These are phyloP conservation scores for Eupristina koningsbergeri DNA, from an alignment of 1,140 invertebrate genomes.

Conservation along the genomic window DNA sequence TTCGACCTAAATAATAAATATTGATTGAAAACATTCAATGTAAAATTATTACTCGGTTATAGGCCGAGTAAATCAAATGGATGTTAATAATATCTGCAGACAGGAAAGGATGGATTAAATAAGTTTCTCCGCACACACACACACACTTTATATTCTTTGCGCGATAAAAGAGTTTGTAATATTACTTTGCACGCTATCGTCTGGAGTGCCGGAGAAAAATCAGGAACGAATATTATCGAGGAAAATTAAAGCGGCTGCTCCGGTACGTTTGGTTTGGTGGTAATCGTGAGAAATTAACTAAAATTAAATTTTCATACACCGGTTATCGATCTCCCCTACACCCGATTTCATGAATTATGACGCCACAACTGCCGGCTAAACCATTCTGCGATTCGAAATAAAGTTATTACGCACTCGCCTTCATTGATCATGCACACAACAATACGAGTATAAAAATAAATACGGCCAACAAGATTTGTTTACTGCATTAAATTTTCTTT, in stretches of 20 bases:
- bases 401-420: not conserved
- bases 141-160: no score
- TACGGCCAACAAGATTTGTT: not conserved
- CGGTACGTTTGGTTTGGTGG: not conserved
- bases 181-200: not conserved
- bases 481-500: not conserved
- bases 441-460: not conserved
- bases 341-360: not conserved
- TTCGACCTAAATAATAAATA: not conserved
- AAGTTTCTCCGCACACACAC: no score
- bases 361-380: not conserved
- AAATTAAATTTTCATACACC: not conserved
- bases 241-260: not conserved
- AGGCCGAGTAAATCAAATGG: not conserved
- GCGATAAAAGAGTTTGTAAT: no score
- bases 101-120: not conserved
- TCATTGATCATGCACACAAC: not conserved
- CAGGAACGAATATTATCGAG: no score
- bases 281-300: not conserved
- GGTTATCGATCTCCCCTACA: not conserved
- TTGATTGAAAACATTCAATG: not conserved
- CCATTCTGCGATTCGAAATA: not conserved
- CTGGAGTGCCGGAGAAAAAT: not conserved
- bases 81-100: not conserved
- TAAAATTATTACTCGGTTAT: not conserved